phyloP scores from a whole-genome alignment of 2,113 vertebrate genomes.

The Phalacrocorax carbo region DNA sequence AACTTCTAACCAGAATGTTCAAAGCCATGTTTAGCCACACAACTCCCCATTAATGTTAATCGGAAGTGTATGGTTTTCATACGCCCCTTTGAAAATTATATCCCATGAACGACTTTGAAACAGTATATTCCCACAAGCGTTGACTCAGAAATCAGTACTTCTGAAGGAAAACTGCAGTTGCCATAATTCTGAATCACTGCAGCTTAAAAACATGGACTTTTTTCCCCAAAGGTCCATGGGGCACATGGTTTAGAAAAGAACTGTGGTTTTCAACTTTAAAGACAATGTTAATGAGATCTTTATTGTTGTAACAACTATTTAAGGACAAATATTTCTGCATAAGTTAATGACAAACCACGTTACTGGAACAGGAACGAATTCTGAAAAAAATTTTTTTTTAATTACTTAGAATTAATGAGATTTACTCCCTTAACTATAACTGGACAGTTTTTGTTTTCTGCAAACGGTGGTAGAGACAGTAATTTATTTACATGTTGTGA shows the following conservation, averaged over 20 bases:
- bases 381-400: background rate
- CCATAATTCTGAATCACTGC: background rate
- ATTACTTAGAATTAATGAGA: background rate
- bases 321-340: background rate
- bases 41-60: conserved; percentile 25
- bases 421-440: background rate
- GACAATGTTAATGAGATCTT: background rate
- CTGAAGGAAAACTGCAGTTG: background rate
- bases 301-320: background rate
- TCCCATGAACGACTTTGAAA: conserved; percentile 43
- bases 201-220: background rate
- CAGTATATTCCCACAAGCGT: conserved; percentile 27
- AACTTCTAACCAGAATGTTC: conserved; percentile 17
- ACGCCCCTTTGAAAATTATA: conserved; percentile 51
- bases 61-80: conserved; percentile 46
- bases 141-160: background rate
- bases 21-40: conserved; percentile 23
- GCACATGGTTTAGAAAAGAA: background rate
- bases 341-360: background rate
- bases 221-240: background rate
- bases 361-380: background rate
- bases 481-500: background rate
- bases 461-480: background rate
- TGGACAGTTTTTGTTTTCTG: background rate
- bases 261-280: background rate